These are phyloP conservation scores for Lepus americanus DNA, from an alignment of 2,113 vertebrate species.

Conservation along the genomic window DNA sequence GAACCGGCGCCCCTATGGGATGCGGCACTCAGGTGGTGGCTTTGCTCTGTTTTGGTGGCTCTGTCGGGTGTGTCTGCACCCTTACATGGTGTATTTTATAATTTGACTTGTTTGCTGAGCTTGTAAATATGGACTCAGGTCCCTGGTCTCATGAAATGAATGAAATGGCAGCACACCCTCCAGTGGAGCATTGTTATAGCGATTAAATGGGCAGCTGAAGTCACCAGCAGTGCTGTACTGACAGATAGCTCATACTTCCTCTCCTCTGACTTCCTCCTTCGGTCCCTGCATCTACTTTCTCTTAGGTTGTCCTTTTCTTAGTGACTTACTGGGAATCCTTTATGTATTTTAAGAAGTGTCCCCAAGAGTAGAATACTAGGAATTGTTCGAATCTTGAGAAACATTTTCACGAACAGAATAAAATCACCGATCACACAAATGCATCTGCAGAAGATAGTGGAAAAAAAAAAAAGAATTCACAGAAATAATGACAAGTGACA, in stretches of 20 bases:
- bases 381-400: constrained; percentile 61
- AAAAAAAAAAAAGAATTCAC: neutral
- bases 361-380: neutral
- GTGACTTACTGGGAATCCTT: neutral
- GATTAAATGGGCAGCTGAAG: neutral
- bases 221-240: neutral
- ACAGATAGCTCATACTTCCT: constrained; percentile 36
- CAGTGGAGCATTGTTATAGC: neutral
- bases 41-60: neutral
- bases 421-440: constrained; percentile 42
- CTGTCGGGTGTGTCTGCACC: neutral
- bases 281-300: constrained; percentile 26
- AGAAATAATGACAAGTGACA: constrained; percentile 20
- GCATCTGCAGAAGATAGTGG: neutral
- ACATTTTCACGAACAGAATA: constrained; percentile 41
- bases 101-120: constrained; percentile 26
- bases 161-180: neutral
- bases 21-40: too few relatives aligned
- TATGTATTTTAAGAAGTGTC: constrained; percentile 37
- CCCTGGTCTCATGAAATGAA: neutral
- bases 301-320: constrained; percentile 24
- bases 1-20: too few relatives aligned
- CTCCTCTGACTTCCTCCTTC: constrained; percentile 2
- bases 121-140: neutral
- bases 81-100: neutral